These are phyloP conservation scores for Scaptomyza tumidula DNA, from an alignment of 2,888 invertebrate genomes.

Conservation along the genomic window DNA sequence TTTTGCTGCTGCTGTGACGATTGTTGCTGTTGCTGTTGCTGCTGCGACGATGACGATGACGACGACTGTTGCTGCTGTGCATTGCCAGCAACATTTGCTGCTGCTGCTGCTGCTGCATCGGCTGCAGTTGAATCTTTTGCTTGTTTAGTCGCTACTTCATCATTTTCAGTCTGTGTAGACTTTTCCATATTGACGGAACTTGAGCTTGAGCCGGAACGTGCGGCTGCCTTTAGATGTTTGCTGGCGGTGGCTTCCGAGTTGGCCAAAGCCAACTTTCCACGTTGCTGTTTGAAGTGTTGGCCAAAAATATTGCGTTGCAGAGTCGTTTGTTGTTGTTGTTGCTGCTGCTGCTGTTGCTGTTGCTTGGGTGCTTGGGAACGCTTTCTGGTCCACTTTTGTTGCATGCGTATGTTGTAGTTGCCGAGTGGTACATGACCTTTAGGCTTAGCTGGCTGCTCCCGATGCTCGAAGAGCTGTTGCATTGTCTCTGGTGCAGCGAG, in stretches of 20 bases:
- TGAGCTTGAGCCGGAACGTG: slow-evolving; percentile 48
- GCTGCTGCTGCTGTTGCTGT: slow-evolving; percentile 49
- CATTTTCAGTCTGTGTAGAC: slow-evolving; percentile 26
- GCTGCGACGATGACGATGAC: slow-evolving; percentile 27
- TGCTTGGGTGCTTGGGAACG: slow-evolving; percentile 68
- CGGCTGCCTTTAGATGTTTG: slow-evolving; percentile 64
- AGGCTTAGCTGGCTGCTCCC: slow-evolving; percentile 54
- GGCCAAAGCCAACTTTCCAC: slow-evolving; percentile 70
- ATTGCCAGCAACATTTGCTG: slow-evolving; percentile 22
- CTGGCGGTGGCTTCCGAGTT: slow-evolving; percentile 80
- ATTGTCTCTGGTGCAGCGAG: slow-evolving; percentile 66
- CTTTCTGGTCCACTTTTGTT: slow-evolving; percentile 82
- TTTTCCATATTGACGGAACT: slow-evolving; percentile 43
- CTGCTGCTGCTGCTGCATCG: slow-evolving; percentile 15
- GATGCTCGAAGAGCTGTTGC: slow-evolving; percentile 80
- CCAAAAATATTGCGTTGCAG: slow-evolving; percentile 78
- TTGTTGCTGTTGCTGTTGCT: slow-evolving; percentile 20
- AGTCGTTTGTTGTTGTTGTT: slow-evolving; percentile 52
- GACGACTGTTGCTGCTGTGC: slow-evolving; percentile 25
- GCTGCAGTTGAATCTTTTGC: slow-evolving; percentile 18
- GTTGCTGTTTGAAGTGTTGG: slow-evolving; percentile 73
- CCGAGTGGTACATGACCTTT: slow-evolving; percentile 42
- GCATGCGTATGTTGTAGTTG: slow-evolving; percentile 75
- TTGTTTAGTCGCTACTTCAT: slow-evolving; percentile 20
- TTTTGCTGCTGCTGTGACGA: slow-evolving; percentile 56